Percentiles rank a stretch among this genome's conserved stretches.
These are phyloP conservation scores for Argyrosomus regius DNA, from an alignment of 2,797 vertebrate genomes.

Conservation along the genomic window DNA sequence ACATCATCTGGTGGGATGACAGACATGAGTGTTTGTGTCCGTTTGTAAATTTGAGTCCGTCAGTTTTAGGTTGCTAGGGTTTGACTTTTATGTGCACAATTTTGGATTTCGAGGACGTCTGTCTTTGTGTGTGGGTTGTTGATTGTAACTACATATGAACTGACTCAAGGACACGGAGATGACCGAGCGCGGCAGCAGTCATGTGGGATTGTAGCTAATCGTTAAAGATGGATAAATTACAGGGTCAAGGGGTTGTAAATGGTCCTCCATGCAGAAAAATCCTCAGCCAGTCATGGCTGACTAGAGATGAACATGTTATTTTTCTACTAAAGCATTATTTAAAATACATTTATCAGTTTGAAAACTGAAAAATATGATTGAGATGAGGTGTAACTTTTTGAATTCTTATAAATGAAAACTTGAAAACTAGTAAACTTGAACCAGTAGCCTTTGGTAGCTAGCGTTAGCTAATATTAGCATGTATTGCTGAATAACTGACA, in stretches of 20 bases:
- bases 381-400: background rate
- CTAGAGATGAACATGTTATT: background rate
- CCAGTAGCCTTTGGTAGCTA: background rate
- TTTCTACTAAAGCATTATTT: background rate
- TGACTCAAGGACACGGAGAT: constrained; percentile 9
- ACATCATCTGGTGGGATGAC: constrained; percentile 50
- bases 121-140: background rate
- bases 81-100: background rate
- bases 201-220: constrained; percentile 19
- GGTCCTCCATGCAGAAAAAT: background rate
- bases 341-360: background rate
- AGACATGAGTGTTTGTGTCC: constrained; percentile 2
- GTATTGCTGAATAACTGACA: background rate
- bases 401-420: background rate
- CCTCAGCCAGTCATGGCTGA: background rate
- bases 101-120: background rate
- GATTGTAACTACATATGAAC: background rate
- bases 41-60: constrained; percentile 4
- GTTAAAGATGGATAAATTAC: constrained; percentile 34
- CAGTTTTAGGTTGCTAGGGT: background rate
- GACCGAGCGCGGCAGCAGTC: constrained; percentile 12
- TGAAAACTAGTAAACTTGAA: too few species aligned
- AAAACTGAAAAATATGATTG: background rate
- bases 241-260: constrained; percentile 6
- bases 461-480: background rate